Evolutionary conservation across 2,888 invertebrate species (phyloP).

Genomic region (Tenthredo livida): DNA sequence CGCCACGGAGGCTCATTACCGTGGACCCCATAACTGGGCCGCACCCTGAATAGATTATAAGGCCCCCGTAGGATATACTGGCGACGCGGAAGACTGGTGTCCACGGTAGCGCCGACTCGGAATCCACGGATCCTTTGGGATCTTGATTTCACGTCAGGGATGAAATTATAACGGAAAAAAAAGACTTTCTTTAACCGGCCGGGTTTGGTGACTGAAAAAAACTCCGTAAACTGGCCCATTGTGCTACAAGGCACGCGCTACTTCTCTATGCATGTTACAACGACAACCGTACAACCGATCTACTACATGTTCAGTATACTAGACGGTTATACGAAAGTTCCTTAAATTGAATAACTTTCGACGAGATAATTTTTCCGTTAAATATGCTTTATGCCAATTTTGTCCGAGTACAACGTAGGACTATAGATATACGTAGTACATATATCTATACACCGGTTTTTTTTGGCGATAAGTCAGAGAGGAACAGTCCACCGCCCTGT

Average conservation of each 20-base stretch:
- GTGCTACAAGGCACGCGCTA: slow-evolving; percentile 25
- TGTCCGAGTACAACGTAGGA: neutral
- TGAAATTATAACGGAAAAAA: slow-evolving; percentile 49
- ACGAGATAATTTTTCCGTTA: slow-evolving; percentile 27
- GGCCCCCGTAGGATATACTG: slow-evolving; percentile 7
- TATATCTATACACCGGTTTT: neutral
- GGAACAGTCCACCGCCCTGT: slow-evolving; percentile 65
- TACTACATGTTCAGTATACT: neutral
- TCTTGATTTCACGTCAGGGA: slow-evolving; percentile 48
- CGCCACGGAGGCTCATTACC: slow-evolving; percentile 60
- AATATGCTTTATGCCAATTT: slow-evolving; percentile 6
- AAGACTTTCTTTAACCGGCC: neutral
- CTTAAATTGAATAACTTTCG: slow-evolving; percentile 6
- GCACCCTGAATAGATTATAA: slow-evolving; percentile 52
- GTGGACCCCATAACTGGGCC: slow-evolving; percentile 47
- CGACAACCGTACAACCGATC: neutral
- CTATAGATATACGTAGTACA: neutral
- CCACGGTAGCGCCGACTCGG: slow-evolving; percentile 48
- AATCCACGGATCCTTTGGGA: slow-evolving; percentile 41
- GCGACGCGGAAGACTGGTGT: slow-evolving; percentile 29
- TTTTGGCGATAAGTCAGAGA: slow-evolving; percentile 44
- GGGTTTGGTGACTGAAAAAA: slow-evolving; percentile 14
- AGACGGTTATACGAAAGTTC: neutral
- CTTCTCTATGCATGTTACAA: neutral
- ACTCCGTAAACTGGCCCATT: slow-evolving; percentile 20